These are phyloP conservation scores for Syndactyla subalaris DNA, from an alignment of 2,797 vertebrate genomes.

Conservation along the genomic window DNA sequence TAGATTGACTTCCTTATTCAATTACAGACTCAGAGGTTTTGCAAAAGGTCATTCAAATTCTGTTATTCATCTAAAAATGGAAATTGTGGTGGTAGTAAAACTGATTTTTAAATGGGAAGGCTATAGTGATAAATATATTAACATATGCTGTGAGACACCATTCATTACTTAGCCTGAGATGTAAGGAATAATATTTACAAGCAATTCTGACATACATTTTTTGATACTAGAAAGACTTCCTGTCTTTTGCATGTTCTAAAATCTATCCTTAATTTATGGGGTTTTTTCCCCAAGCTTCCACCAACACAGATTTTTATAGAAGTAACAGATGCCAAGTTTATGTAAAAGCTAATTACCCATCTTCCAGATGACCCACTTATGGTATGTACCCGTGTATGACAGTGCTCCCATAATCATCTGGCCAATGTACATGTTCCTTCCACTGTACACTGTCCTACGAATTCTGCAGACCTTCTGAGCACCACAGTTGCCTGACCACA, in stretches of 20 bases:
- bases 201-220: not conserved
- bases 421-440: not conserved
- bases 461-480: slow-evolving; percentile 25
- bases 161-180: not conserved
- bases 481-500: not conserved
- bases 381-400: not conserved
- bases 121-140: not conserved
- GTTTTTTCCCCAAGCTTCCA: not conserved
- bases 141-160: not conserved
- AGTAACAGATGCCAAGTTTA: slow-evolving; percentile 51
- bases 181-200: not conserved
- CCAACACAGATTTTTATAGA: slow-evolving; percentile 3
- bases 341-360: slow-evolving; percentile 49
- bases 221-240: not conserved
- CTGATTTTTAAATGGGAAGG: not conserved
- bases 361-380: slow-evolving; percentile 39
- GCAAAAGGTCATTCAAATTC: not conserved
- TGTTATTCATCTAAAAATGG: not conserved
- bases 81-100: not conserved
- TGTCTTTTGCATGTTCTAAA: not conserved
- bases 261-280: not conserved
- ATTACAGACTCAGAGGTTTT: not conserved
- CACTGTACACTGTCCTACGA: not conserved
- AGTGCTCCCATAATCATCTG: slow-evolving; percentile 34
- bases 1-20: not conserved